Conservation (phyloP, 2,113 vertebrate genomes). For the Struthidea cinerea region DNA sequence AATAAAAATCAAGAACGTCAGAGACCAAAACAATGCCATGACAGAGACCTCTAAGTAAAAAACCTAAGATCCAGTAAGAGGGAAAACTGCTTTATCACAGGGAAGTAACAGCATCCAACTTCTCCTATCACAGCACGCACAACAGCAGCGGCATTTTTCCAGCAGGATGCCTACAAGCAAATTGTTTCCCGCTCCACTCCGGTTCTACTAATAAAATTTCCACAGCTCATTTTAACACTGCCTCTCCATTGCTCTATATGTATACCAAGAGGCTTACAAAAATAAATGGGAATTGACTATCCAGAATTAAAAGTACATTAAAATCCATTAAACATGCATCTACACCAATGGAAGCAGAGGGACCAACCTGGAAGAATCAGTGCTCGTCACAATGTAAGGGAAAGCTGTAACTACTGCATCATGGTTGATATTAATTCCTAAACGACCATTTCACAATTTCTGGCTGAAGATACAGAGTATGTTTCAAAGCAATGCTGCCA, state of each 20-base stretch:
- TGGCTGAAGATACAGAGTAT: not conserved
- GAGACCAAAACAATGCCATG: not conserved
- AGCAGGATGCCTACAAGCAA: not conserved
- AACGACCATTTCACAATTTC: not conserved
- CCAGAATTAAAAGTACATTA: not conserved
- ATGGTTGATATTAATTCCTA: not conserved
- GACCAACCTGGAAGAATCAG: not conserved
- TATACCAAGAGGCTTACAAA: not conserved
- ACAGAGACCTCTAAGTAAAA: not conserved
- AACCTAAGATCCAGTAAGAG: not conserved
- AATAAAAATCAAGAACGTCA: not conserved
- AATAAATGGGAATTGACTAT: not conserved
- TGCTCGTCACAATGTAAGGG: not conserved
- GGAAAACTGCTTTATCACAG: not conserved
- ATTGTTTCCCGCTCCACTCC: not conserved
- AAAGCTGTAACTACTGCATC: not conserved
- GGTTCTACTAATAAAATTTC: not conserved
- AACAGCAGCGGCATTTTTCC: not conserved
- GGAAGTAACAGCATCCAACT: not conserved
- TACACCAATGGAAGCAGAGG: not conserved
- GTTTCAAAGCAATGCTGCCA: not conserved
- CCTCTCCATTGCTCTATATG: rapidly evolving
- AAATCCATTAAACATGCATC: not conserved
- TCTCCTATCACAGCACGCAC: not conserved
- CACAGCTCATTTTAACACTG: not conserved